Base-by-base conservation (phyloP, 1,140 invertebrate genomes). In the Melitaea cinxia region DNA sequence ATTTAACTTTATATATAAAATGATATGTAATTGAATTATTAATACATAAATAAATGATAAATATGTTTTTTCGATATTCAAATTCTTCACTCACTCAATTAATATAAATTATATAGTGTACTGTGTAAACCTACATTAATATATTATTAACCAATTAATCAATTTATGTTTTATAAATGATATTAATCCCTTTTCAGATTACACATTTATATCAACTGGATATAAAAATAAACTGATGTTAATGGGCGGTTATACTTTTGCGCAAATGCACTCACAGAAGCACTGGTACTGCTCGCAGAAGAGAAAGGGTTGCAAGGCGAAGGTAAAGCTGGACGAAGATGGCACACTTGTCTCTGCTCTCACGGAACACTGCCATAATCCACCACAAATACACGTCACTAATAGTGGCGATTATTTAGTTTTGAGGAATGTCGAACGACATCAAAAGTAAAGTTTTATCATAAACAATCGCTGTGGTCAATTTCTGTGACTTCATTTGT, bases 251-350 rank as follows among this genome's bases (percentile, higher is more conserved):
- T 77, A 78, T 33, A 79, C 75, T 1, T 80, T 74, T 28, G 58
- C 68, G 1, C 64, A 71, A 37, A 72, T 47, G 39, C 56, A 64
- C 21, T 59, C 59, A 1, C 65, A 54, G 21, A 75, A 52, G 15
- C 67, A 67, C 17, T 83, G 71, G 73, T 80, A 83, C 21, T 80
- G 80, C 52, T 83, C 78, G 0, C 57, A 73, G 19, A 79, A 73
- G 23, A 65, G 50, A 0, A 56, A 54, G 4, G 72, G 68, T 0
- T 82, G 82, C 33, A 79, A 68, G 50, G 75, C 74, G 1, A 78
- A 59, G 9, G 45, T 83, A 10, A 70, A 70, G 14, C 17, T 78
- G 28, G 28, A 69, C 2, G 21, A 12, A 0, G 21, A 56, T 0
- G 65, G 62, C 0, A 59, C 23, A 19, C 23, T 64, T 7, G 10